A percentile compares a stretch with the other conserved stretches of the same genome.
Conservation (phyloP, 2,797 vertebrate genomes). For the Lithobates sylvaticus region DNA sequence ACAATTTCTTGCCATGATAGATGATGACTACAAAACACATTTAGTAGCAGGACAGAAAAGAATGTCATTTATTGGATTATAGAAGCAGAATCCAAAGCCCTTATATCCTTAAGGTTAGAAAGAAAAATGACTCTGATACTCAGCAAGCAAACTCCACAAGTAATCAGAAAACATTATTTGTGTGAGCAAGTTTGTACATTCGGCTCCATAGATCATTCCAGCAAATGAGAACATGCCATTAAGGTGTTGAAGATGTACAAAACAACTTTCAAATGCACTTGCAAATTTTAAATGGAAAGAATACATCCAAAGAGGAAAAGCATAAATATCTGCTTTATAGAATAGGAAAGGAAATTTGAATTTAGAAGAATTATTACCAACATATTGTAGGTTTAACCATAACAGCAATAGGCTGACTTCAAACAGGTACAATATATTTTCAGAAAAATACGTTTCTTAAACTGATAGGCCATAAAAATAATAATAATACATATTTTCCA, state of each 20-base stretch:
- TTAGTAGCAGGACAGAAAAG: conserved; percentile 43
- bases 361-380: conserved; percentile 2
- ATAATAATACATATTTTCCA: too few species aligned
- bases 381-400: neutral
- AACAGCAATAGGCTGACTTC: neutral
- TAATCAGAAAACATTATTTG: conserved; percentile 55
- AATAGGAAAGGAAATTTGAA: neutral
- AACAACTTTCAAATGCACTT: conserved; percentile 52
- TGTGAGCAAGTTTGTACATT: conserved; percentile 47
- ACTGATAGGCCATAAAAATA: neutral
- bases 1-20: conserved; percentile 43
- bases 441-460: neutral
- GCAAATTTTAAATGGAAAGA: conserved; percentile 25
- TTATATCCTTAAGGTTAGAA: conserved; percentile 57
- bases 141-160: conserved; percentile 45
- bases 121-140: conserved; percentile 45
- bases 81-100: conserved; percentile 46
- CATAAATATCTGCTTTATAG: conserved; percentile 10
- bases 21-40: conserved; percentile 44
- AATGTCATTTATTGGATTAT: conserved; percentile 52
- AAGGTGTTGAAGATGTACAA: conserved; percentile 38
- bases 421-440: too few species aligned
- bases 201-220: conserved; percentile 44
- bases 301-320: neutral
- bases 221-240: conserved; percentile 50